Conservation (phyloP, 2,888 invertebrate species). For the Dryococelus australis region DNA sequence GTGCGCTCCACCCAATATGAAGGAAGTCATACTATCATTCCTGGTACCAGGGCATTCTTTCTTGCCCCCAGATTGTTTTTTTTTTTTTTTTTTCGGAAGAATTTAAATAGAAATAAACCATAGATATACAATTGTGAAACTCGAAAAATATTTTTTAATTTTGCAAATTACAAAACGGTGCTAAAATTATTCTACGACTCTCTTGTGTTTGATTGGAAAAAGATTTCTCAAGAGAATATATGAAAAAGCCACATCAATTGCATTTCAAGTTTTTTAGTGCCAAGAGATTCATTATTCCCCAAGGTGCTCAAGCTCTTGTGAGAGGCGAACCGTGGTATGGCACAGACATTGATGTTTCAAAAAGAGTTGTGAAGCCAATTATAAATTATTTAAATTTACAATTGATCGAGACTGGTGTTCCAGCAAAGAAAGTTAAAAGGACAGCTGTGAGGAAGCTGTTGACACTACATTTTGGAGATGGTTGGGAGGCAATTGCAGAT, state of each 20-base stretch:
- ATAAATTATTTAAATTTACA: neutral
- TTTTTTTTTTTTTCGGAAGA: too few relatives aligned
- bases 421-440: neutral
- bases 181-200: neutral
- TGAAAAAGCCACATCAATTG: neutral
- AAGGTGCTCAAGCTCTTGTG: neutral
- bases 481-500: slow-evolving; percentile 4
- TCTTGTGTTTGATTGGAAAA: neutral
- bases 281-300: neutral
- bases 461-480: neutral
- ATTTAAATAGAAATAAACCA: neutral
- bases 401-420: neutral
- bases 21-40: neutral
- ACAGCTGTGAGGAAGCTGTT: neutral
- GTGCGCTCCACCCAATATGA: neutral
- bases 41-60: too few relatives aligned
- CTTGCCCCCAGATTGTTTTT: too few relatives aligned
- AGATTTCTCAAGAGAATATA: neutral
- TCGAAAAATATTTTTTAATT: neutral
- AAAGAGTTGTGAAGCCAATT: neutral
- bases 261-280: neutral
- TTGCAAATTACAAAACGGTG: neutral
- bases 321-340: neutral
- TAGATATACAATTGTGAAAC: neutral
- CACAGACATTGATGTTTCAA: neutral